phyloP scores from a whole-genome alignment of 2,888 invertebrate genomes.

The Epinotia ramella region DNA sequence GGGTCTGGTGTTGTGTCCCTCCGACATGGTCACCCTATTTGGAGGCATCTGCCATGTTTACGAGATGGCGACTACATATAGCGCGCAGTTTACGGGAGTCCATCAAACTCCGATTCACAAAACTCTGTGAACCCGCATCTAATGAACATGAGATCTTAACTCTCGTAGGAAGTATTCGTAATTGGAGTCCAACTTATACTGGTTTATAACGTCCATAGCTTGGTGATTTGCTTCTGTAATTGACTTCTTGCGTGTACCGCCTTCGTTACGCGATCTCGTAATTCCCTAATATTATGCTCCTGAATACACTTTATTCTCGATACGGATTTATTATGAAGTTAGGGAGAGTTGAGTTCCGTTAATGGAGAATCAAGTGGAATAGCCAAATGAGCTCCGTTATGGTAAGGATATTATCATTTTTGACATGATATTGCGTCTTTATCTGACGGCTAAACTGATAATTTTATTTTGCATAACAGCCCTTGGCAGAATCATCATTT shows the following conservation, averaged over 20 bases:
- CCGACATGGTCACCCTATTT: not conserved
- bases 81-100: not conserved
- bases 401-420: not conserved
- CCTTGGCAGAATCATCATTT: no score
- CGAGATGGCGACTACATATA: not conserved
- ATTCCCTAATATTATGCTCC: not conserved
- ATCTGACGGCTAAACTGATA: no score
- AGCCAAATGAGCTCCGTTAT: not conserved
- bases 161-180: not conserved
- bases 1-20: no score
- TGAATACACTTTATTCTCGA: not conserved
- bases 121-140: not conserved
- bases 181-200: not conserved
- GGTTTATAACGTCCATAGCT: not conserved
- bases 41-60: not conserved
- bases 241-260: constrained; percentile 17
- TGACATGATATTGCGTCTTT: not conserved
- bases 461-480: no score
- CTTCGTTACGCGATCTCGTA: not conserved
- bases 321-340: not conserved
- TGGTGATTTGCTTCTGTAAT: constrained; percentile 6
- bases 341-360: not conserved
- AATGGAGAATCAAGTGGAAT: constrained; percentile 1
- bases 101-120: not conserved
- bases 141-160: not conserved